phyloP scores from a whole-genome alignment of 2,113 vertebrate genomes.

The Elephas maximus region DNA sequence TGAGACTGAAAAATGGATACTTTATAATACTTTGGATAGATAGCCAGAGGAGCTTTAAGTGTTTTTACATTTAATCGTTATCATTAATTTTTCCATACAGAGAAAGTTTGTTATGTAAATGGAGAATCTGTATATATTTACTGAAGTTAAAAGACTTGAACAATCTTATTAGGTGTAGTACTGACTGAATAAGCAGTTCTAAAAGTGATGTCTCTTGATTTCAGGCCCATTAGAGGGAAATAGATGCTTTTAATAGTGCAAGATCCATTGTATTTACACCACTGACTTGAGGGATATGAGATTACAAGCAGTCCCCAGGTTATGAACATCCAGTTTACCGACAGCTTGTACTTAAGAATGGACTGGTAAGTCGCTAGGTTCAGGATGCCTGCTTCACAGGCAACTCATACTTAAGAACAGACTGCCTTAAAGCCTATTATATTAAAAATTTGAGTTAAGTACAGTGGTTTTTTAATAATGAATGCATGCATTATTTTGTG shows the following conservation, averaged over 20 bases:
- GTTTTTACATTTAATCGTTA: neutral
- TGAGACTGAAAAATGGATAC: conserved; percentile 15
- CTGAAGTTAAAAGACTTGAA: neutral
- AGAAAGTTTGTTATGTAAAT: conserved; percentile 46
- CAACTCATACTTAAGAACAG: neutral
- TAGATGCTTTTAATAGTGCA: conserved; percentile 52
- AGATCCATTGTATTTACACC: conserved; percentile 4
- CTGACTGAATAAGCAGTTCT: conserved; percentile 7
- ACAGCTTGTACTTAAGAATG: neutral
- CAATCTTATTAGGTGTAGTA: neutral
- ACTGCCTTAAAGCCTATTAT: no score
- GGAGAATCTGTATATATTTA: neutral
- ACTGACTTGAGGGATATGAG: conserved; percentile 54
- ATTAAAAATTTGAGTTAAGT: no score
- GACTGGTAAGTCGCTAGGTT: no score
- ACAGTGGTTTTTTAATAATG: no score
- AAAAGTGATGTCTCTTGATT: conserved; percentile 32
- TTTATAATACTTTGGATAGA: neutral
- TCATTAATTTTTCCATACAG: neutral
- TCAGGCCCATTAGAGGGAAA: conserved; percentile 3
- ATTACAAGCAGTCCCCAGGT: no score
- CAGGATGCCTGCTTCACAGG: no score
- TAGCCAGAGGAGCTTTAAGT: conserved; percentile 17
- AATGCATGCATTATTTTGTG: no score
- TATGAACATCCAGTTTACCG: no score